Base-by-base conservation (phyloP, 2,888 invertebrate species). In the Nasonovia ribisnigri region DNA sequence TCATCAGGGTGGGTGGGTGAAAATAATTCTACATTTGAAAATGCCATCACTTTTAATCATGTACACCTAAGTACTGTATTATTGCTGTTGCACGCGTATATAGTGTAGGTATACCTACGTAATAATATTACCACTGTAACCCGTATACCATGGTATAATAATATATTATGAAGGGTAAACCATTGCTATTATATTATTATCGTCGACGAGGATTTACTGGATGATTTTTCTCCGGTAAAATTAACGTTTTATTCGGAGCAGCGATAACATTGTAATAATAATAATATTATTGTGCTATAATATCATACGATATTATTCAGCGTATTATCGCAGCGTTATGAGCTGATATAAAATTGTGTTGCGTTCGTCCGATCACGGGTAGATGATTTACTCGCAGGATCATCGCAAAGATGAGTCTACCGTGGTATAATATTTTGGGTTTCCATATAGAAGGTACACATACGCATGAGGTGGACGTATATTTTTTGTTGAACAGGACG, bases 341-440 rank as follows among this genome's bases (percentile, higher is more conserved):
- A 36, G 20, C 54, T 20, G 54, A 77, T 36, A 77, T 77, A 77
- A 77, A 77, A 77, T 36, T 77, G 16, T 77, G 20, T 16, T 77
- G 1, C 29, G 43, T 86, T n/a, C n/a, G n/a, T 87, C 48, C 43
- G 43, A 43, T 88, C 26, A 11, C 1, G 60, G 88, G 43, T 43
- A 57, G 29, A 60, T 60, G 54, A 60, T 60, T 89, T 43, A 89
- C 60, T 89, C 10, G 16, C 11, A 20, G 26, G 77, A 77, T 36
- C 54, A 57, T 57, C 20, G 89, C n/a, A 24, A 60, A 60, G 60
- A 60, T 60, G 89, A 60, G 60, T 89, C n/a, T 29, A 89, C 13
- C 10, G 6, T 46, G 57, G 43, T 46, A 89, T 60, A 43, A 86
- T 48, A 60, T 89, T 54, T 60, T 16, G n/a, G 60, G 89, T 89